phyloP scores from a whole-genome alignment of 2,888 invertebrate species.

The Baccha elongata region DNA sequence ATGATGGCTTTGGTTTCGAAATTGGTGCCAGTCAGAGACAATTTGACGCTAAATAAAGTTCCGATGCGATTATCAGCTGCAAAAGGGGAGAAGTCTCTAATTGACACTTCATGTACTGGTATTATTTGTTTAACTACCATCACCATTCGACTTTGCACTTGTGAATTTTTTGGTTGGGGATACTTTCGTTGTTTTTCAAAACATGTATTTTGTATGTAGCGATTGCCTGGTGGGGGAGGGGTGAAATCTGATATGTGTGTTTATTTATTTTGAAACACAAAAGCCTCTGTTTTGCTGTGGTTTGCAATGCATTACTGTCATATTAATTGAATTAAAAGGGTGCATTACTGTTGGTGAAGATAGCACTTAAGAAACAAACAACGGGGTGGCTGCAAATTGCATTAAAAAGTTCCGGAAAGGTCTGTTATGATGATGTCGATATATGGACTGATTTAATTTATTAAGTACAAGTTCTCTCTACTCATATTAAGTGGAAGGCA shows the following conservation, averaged over 20 bases:
- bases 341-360: slow-evolving; percentile 28
- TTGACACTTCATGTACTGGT: not conserved
- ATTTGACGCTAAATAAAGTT: slow-evolving; percentile 53
- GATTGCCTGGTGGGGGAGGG: slow-evolving; percentile 37
- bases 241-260: slow-evolving; percentile 58
- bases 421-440: no score
- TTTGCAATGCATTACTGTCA: slow-evolving; percentile 58
- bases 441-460: no score
- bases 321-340: slow-evolving; percentile 61
- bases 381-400: not conserved
- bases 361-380: not conserved
- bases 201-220: not conserved
- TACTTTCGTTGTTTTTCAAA: slow-evolving; percentile 5
- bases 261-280: slow-evolving; percentile 31
- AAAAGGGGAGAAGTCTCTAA: slow-evolving; percentile 15
- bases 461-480: no score
- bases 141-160: slow-evolving; percentile 35
- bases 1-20: slow-evolving; percentile 3
- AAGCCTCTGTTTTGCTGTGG: slow-evolving; percentile 36
- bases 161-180: slow-evolving; percentile 49
- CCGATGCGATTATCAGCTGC: slow-evolving; percentile 20
- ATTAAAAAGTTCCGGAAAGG: no score
- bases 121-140: slow-evolving; percentile 7
- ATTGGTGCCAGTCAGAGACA: slow-evolving; percentile 12
- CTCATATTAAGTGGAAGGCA: no score